phyloP scores from a whole-genome alignment of 2,888 invertebrate species.

The Acleris laterana region DNA sequence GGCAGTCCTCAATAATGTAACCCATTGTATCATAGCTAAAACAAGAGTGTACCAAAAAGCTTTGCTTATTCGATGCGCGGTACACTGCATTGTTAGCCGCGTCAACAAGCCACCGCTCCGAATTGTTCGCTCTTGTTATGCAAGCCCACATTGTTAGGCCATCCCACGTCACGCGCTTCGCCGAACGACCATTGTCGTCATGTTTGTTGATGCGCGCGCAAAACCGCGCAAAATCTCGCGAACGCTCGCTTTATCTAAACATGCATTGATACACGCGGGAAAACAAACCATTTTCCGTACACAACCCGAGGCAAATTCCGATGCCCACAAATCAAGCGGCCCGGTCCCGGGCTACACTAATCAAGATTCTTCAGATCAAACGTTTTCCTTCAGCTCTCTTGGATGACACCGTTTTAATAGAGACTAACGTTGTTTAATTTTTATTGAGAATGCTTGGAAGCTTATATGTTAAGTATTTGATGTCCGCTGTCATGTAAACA shows the following conservation, averaged over 20 bases:
- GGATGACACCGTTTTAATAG: constrained; percentile 29
- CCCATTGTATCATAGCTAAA: constrained; percentile 45
- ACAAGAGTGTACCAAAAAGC: constrained; percentile 63
- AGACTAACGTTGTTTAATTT: constrained; percentile 13
- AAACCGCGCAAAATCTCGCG: constrained; percentile 74
- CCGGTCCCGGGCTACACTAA: constrained; percentile 15
- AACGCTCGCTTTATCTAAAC: constrained; percentile 71
- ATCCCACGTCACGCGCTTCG: constrained; percentile 73
- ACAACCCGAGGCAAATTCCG: constrained; percentile 26
- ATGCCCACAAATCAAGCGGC: constrained; percentile 24
- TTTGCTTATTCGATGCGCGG: constrained; percentile 60
- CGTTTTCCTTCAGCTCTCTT: constrained; percentile 12
- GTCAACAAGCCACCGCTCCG: constrained; percentile 64
- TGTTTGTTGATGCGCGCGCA: constrained; percentile 75
- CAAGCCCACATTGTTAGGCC: constrained; percentile 78
- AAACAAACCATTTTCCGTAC: constrained; percentile 39
- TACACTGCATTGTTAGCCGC: constrained; percentile 69
- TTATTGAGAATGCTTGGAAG: constrained; percentile 1
- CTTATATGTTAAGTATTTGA: constrained; percentile 11
- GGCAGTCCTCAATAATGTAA: constrained; percentile 39
- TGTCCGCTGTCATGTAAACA: constrained; percentile 40
- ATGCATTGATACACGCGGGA: constrained; percentile 57
- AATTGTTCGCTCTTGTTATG: constrained; percentile 75
- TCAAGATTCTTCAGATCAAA: constrained; percentile 32
- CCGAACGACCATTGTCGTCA: constrained; percentile 77